Evolutionary conservation across 1,140 invertebrate genomes (phyloP), one percentile per base, ranked within the genome.

Genomic region (Drosophila nikananu): DNA sequence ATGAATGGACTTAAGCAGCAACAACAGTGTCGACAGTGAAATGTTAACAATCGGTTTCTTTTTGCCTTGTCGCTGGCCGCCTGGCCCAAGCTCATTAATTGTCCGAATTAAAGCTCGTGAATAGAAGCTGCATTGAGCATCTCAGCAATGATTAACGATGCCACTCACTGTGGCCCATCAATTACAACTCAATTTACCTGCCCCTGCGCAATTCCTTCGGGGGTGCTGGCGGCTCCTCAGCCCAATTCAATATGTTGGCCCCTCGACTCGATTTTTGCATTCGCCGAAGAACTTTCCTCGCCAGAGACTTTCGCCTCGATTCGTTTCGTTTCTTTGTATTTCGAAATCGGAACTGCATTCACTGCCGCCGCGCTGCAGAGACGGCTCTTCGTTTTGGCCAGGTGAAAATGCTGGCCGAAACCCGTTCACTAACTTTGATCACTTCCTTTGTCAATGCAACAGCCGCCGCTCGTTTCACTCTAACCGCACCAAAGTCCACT

Each of bases 371-470:
- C 48, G 68, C 10, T 57, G 54, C 54, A 57, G 5, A 57, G 52
- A 25, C 52, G 68, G 19, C 74, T 67, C 60, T 75, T 21, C 44
- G 67, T 41, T 77, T 59, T 74, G 59, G 61, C 64, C 66, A 63
- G 77, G 84, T 80, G 83, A 89, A 78, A 87, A 83, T 89, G 80
- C 76, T 70, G 77, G 58, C 62, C 57, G 44, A 83, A 86, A 86
- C 83, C 83, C 83, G 84, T 87, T 84, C 84, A 81, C 77, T 87
- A 66, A 74, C 60, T 73, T 48, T 37, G 66, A 66, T 72, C 61
- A 83, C 86, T 87, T 77, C 74, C 83, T 81, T 74, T 72, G 81
- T 81, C 84, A 86, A 72, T 87, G 80, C 83, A 89, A 78, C 80
- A 66, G 68, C 37, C 70, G 54, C 63, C 10, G 61, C 37, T 66